These are phyloP conservation scores for Parnassius mnemosyne DNA, from an alignment of 2,888 invertebrate species.

Conservation along the genomic window DNA sequence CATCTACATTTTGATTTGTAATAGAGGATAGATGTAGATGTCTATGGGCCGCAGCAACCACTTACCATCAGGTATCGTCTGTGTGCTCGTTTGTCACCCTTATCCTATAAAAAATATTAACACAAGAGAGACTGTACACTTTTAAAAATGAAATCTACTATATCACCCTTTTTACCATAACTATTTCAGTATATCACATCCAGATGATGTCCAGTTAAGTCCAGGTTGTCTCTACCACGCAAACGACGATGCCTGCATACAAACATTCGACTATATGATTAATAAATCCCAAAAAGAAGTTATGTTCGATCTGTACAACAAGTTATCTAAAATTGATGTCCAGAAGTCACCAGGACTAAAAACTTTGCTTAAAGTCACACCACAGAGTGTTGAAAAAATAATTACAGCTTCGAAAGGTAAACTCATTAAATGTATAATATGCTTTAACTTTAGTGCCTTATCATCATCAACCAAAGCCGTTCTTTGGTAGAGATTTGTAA, in stretches of 20 bases:
- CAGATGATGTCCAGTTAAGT: conserved; percentile 61
- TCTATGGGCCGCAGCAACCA: no score
- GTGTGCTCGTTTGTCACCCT: no score
- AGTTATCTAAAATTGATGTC: conserved; percentile 66
- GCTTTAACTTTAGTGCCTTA: no score
- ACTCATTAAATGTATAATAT: neutral
- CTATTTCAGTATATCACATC: conserved; percentile 50
- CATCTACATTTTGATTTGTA: no score
- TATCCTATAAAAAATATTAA: no score
- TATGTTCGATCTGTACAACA: conserved; percentile 73
- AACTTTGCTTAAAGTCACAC: conserved; percentile 66
- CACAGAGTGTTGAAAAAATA: conserved; percentile 74
- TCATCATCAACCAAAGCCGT: no score
- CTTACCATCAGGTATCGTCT: no score
- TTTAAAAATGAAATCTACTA: no score
- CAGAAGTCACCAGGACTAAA: conserved; percentile 69
- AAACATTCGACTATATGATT: conserved; percentile 73
- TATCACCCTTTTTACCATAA: neutral
- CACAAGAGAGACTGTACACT: no score
- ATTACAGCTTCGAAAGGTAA: conserved; percentile 65
- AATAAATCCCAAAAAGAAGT: conserved; percentile 77
- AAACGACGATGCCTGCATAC: conserved; percentile 56
- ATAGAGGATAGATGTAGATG: no score
- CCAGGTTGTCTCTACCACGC: conserved; percentile 68
- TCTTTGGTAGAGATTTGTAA: no score